Evolutionary conservation across 1,140 invertebrate genomes (phyloP).

Genomic region (Branchinecta lynchi): DNA sequence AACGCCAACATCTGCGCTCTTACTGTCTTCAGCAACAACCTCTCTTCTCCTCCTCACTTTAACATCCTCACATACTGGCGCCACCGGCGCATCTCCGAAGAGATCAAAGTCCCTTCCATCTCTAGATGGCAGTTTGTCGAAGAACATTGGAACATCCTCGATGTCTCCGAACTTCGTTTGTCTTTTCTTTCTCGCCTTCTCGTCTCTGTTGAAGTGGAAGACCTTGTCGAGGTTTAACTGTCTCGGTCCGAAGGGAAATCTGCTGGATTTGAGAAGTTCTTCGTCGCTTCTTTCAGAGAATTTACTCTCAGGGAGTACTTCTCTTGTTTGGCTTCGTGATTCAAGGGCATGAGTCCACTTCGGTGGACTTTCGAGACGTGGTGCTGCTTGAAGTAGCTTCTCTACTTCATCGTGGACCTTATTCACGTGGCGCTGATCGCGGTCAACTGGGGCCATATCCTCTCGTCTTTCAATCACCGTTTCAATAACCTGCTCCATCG

Average conservation of each 20-base stretch:
- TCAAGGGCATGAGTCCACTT: background rate
- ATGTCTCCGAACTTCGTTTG: background rate
- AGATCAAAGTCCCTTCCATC: conserved; percentile 29
- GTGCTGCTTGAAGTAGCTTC: background rate
- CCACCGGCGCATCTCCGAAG: conserved; percentile 45
- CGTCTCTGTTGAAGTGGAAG: background rate
- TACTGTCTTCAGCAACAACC: background rate
- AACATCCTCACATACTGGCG: conserved; percentile 42
- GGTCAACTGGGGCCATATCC: background rate
- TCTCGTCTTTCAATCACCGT: background rate
- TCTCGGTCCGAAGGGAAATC: conserved; percentile 61
- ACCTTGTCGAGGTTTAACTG: conserved; percentile 41
- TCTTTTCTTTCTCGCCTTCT: conserved; percentile 18
- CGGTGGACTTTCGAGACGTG: background rate
- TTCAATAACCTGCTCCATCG: background rate
- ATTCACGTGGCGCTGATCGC: background rate
- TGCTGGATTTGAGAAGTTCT: background rate
- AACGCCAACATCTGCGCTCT: conserved; percentile 64
- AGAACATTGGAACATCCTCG: background rate
- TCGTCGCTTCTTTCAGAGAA: conserved; percentile 4
- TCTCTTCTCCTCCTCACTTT: conserved; percentile 27
- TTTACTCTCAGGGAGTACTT: background rate
- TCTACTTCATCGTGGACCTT: background rate
- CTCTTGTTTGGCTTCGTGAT: background rate
- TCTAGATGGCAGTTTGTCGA: conserved; percentile 22